phyloP scores from a whole-genome alignment of 2,797 vertebrate genomes.

The Enteromius treurensis region DNA sequence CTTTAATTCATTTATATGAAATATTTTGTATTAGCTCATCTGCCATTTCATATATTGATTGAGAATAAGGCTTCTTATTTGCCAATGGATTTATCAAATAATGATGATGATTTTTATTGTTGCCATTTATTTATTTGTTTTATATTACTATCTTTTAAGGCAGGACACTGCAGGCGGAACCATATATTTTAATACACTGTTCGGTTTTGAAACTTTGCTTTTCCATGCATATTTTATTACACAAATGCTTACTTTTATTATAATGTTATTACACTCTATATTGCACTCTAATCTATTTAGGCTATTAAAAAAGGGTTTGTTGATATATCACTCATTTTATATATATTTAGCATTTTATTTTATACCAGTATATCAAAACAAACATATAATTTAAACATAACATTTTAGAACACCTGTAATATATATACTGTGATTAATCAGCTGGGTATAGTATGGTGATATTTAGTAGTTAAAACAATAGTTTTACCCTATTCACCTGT shows the following conservation, averaged over 20 bases:
- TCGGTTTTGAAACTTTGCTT: too few relatives aligned
- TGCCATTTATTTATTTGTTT: neutral
- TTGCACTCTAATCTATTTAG: neutral
- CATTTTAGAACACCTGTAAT: neutral
- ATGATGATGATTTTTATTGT: neutral
- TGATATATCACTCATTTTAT: neutral
- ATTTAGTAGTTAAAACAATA: neutral
- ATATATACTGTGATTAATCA: neutral
- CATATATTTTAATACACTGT: neutral
- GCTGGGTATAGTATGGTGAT: neutral
- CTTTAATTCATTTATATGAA: neutral
- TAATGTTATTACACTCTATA: too few relatives aligned
- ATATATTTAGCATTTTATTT: neutral
- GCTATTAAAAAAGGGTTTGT: too few relatives aligned
- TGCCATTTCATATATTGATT: neutral
- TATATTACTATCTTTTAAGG: neutral
- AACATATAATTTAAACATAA: neutral
- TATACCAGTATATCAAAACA: neutral
- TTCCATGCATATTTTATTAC: too few relatives aligned
- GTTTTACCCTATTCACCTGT: neutral
- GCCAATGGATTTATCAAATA: neutral
- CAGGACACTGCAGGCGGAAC: neutral
- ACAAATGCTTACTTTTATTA: too few relatives aligned
- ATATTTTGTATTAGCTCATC: neutral
- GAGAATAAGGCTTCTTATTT: neutral